phyloP scores from a whole-genome alignment of 1,140 invertebrate species.

The Anastrepha obliqua region DNA sequence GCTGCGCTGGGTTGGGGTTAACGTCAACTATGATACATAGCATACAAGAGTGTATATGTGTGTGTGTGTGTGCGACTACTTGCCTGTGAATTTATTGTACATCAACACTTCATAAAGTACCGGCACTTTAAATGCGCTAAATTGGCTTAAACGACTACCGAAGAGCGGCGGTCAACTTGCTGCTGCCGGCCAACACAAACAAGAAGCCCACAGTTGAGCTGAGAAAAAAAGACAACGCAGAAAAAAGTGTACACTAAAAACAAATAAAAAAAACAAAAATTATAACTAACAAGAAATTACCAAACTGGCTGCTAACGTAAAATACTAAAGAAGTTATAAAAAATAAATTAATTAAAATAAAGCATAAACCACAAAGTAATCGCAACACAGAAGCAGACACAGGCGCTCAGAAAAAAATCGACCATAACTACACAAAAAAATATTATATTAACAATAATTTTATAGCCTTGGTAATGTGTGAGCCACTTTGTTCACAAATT shows the following conservation, averaged over 20 bases:
- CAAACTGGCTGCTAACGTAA: neutral
- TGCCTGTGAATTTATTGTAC: conserved; percentile 16
- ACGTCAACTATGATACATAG: too few relatives aligned
- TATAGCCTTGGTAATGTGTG: neutral
- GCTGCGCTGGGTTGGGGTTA: too few relatives aligned
- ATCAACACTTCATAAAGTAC: conserved; percentile 30
- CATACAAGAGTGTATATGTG: neutral
- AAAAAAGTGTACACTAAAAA: neutral
- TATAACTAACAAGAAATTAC: neutral
- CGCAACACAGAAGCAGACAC: neutral
- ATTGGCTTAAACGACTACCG: conserved; percentile 31
- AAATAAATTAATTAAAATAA: neutral
- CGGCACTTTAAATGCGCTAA: conserved; percentile 36
- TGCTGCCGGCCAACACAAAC: neutral
- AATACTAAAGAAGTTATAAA: neutral
- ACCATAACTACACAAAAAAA: conserved; percentile 2
- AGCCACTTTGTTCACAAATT: neutral
- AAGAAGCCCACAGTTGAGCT: neutral
- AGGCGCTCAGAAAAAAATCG: neutral
- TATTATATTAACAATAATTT: conserved; percentile 27
- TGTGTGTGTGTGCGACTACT: neutral
- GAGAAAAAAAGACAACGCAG: neutral
- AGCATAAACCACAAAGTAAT: neutral
- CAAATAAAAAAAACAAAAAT: neutral
- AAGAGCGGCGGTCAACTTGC: neutral